Percentiles rank a stretch among this genome's conserved stretches.
Conservation (phyloP, 2,113 vertebrate species). For the Rattus norvegicus region DNA sequence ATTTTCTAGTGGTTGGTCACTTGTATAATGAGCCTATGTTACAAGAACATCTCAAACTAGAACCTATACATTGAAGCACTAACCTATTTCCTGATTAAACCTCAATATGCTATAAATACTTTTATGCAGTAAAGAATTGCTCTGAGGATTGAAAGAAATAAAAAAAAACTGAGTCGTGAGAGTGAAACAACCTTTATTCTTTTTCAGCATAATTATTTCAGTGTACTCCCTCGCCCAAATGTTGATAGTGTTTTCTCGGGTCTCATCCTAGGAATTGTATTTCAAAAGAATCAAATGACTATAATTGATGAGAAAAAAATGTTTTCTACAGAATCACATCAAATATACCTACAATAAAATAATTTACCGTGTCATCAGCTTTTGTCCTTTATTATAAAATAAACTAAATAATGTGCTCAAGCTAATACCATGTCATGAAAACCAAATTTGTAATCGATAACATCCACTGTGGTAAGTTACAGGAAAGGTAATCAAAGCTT, state of each 20-base stretch:
- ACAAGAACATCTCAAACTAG: neutral
- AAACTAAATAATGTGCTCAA: neutral
- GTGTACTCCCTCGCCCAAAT: neutral
- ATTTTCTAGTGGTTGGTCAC: neutral
- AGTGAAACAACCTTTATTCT: neutral
- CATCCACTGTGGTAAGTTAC: neutral
- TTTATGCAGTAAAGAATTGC: neutral
- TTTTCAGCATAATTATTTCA: neutral
- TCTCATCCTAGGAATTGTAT: neutral
- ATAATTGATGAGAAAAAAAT: neutral
- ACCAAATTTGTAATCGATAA: neutral
- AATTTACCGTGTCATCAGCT: neutral
- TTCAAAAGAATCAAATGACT: neutral
- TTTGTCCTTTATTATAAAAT: neutral
- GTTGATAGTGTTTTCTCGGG: neutral
- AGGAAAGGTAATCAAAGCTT: neutral
- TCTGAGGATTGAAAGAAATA: neutral
- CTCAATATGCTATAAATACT: neutral
- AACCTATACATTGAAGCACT: neutral
- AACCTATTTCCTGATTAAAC: neutral
- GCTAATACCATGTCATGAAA: neutral
- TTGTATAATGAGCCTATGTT: neutral
- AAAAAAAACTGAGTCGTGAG: neutral
- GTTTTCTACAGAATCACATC: neutral
- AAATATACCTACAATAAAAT: neutral